Evolutionary conservation across 1,140 invertebrate species (phyloP).

Genomic region (Dreissena rostriformis): DNA sequence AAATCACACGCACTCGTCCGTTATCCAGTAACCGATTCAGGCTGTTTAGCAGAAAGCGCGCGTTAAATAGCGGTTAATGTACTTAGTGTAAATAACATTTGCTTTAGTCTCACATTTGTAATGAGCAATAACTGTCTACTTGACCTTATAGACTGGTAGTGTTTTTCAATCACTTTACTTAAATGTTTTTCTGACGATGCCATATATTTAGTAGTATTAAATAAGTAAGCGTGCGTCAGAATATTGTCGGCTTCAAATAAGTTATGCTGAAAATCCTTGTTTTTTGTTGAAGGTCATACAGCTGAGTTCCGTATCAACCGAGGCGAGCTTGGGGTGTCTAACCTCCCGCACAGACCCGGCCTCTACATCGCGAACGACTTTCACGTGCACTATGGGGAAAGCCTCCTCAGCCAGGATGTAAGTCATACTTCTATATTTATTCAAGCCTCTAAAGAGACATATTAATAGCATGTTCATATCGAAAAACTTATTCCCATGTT

Average conservation of each 20-base stretch:
- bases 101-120: too few species aligned
- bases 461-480: background rate
- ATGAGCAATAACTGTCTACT: too few species aligned
- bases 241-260: background rate
- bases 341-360: background rate
- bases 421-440: background rate
- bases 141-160: too few species aligned
- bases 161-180: background rate
- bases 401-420: background rate
- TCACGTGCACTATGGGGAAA: background rate
- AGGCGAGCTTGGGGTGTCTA: background rate
- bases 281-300: background rate
- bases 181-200: background rate
- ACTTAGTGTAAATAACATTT: too few species aligned
- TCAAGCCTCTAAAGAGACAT: background rate
- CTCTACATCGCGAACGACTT: background rate
- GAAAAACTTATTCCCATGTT: background rate
- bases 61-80: too few species aligned
- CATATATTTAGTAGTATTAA: background rate
- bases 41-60: too few species aligned
- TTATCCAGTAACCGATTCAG: too few species aligned
- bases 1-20: too few species aligned
- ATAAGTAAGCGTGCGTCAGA: background rate
- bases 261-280: background rate
- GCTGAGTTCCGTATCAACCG: background rate